Conservation (phyloP, 2,113 vertebrate species). For the Psilopsiagon aymara region DNA sequence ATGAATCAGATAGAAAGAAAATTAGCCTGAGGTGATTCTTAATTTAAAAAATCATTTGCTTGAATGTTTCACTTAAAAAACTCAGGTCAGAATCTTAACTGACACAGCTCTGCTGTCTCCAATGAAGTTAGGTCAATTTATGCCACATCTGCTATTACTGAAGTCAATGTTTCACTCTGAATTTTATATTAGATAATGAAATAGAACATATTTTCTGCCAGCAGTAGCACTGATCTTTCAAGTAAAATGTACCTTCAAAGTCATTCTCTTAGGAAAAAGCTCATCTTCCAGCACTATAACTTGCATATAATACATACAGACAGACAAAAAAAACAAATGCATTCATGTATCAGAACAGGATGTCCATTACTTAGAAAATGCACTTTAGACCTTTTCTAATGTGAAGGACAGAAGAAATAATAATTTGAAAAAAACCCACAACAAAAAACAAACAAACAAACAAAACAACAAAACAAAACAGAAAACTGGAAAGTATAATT, state of each 20-base stretch:
- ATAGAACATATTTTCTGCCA: not conserved
- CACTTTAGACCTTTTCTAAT: conserved; percentile 21
- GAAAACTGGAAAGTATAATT: conserved; percentile 18
- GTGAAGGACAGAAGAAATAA: not conserved
- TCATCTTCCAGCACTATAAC: not conserved
- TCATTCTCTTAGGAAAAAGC: not conserved
- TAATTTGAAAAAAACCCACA: not conserved
- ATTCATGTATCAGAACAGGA: not conserved
- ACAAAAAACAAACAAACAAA: no score
- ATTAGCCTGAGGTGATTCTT: not conserved
- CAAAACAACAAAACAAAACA: no score
- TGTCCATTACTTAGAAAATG: not conserved
- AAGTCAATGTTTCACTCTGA: not conserved
- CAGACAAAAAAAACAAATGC: not conserved
- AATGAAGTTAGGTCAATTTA: not conserved
- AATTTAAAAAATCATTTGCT: not conserved
- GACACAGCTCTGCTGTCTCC: not conserved
- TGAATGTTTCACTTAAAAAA: conserved; percentile 15
- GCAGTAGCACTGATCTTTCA: not conserved
- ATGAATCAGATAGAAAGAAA: not conserved
- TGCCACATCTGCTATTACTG: not conserved
- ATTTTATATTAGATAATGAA: conserved; percentile 14
- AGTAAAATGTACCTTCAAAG: not conserved
- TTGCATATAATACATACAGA: not conserved
- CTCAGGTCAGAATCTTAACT: not conserved